Conservation (phyloP, 2,888 invertebrate genomes). For the Drosophila limbata region DNA sequence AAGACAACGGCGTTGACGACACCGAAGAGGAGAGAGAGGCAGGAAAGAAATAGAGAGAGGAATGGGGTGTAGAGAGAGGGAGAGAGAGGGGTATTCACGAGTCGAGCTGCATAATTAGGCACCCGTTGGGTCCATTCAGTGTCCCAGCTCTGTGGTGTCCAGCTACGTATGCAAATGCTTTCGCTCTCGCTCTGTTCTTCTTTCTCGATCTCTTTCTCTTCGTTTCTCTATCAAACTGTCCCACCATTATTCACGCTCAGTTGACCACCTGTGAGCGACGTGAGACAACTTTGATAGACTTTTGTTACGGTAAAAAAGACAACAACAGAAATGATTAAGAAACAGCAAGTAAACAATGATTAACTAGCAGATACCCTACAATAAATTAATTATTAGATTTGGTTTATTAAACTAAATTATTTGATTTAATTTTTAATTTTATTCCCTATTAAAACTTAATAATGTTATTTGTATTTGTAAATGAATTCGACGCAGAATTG, state of each 20-base stretch:
- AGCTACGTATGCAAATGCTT: slow-evolving; percentile 57
- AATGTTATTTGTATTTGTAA: too few species aligned
- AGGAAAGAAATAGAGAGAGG: not conserved
- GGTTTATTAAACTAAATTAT: too few species aligned
- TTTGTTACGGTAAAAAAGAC: slow-evolving; percentile 52
- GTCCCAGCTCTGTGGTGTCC: slow-evolving; percentile 30
- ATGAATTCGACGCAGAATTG: too few species aligned
- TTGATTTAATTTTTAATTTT: too few species aligned
- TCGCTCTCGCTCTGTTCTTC: not conserved
- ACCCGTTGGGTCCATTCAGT: slow-evolving; percentile 53
- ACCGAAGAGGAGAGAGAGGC: slow-evolving; percentile 21
- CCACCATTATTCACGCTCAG: slow-evolving; percentile 82
- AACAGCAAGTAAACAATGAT: not conserved
- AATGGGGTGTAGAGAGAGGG: not conserved
- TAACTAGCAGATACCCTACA: slow-evolving; percentile 8
- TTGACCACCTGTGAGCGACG: slow-evolving; percentile 81
- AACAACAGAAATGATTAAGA: slow-evolving; percentile 9
- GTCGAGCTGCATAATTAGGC: slow-evolving; percentile 75
- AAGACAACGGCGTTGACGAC: slow-evolving; percentile 62
- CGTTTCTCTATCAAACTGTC: slow-evolving; percentile 1
- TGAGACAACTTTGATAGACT: slow-evolving; percentile 58
- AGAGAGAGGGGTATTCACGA: slow-evolving; percentile 21
- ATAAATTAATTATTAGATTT: too few species aligned
- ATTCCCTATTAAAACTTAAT: too few species aligned
- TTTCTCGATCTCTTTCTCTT: not conserved